Base-by-base conservation (phyloP, 2,113 vertebrate species). In the Okapia johnstoni region DNA sequence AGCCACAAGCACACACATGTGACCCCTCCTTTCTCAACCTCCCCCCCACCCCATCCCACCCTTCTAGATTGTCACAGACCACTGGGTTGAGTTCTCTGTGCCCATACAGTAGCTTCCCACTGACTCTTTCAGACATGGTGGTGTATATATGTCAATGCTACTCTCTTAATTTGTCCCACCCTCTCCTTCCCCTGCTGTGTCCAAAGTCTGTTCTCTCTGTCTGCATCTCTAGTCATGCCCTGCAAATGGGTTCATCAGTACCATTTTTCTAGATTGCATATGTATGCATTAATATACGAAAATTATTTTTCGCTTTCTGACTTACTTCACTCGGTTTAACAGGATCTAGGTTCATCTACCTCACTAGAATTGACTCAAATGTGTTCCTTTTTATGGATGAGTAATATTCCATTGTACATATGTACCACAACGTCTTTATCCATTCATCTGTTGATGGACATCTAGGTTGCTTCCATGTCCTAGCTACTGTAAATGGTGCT, bases 61-160 rank as follows among this genome's bases (percentile, higher is more conserved):
- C 70, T 43, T 73, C 70, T 25, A 40, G 36, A 36, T 13, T 14
- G 70, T 43, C 70, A 7, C 36, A 25, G 36, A 43, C 21, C 23
- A 3, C 36, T 14, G 36, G 36, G 70, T 43, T 6, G 0, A 2
- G 23, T 16, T 7, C 3, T 21, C 21, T 43, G 12, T 43, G 36
- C 70, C 36, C 70, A 14, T 14, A 25, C 66, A 2, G 70, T 25
- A 14, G 70, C 21, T 73, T 6, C 70, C 70, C 23, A 12, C 36
- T 43, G 70, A 40, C n/a, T 25, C 36, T 14, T 43, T 25, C 25
- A 43, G 36, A 73, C 11, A 3, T 14, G 21, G 11, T 23, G 7
- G 70, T 73, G 70, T 7, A 14, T 73, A 43, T 43, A 43, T 7
- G 6, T 43, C 36, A 25, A 13, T 7, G 36, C 21, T 12, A 25